Base-by-base conservation (phyloP, 2,888 invertebrate species). In the Glaucopsyche alexis region DNA sequence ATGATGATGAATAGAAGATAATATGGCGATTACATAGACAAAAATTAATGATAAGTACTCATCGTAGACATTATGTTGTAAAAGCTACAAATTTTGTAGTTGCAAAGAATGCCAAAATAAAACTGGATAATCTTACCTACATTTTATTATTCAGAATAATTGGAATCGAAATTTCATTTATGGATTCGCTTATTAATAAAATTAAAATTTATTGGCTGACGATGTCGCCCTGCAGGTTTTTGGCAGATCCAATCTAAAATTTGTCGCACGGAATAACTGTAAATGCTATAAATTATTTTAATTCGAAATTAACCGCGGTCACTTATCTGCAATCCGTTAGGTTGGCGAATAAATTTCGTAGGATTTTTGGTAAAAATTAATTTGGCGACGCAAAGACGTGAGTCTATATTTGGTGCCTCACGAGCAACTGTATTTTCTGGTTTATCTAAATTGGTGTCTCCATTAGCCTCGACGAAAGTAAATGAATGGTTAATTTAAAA, bases 211-310 rank as follows among this genome's bases (percentile, higher is more conserved):
- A 60, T 38, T 14, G 9, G 60, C 60, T 60, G 29, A 60, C 29
- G 60, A 60, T 60, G 60, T 60, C 60, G 60, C 13, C 60, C 38
- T 29, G 7, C 60, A 60, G 60, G 60, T 60, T 60, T 50, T 13
- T 60, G 60, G 60, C 29, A 6, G 14, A 60, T 29, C 55, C 29
- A 60, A 60, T 29, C 60, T 13, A 60, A 60, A 60, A 60, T 60
- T 60, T 60, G 60, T 60, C 60, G 60, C 13, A 29, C 7, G 60
- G 13, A 13, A 1, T 60, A 60, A 60, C 60, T 29, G 60, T 60
- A 60, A 60, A 60, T 38, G 60, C 60, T 60, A 60, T 60, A 60
- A 60, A 60, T 60, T 60, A 60, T 29, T 29, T 60, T 60, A 60
- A 60, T 60, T 60, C 29, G 60, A 60, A 60, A 60, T 60, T 60